A percentile compares a stretch with the other conserved stretches of the same genome.
Evolutionary conservation across 2,888 invertebrate genomes (phyloP).

Genomic region (Brenthis hecate): DNA sequence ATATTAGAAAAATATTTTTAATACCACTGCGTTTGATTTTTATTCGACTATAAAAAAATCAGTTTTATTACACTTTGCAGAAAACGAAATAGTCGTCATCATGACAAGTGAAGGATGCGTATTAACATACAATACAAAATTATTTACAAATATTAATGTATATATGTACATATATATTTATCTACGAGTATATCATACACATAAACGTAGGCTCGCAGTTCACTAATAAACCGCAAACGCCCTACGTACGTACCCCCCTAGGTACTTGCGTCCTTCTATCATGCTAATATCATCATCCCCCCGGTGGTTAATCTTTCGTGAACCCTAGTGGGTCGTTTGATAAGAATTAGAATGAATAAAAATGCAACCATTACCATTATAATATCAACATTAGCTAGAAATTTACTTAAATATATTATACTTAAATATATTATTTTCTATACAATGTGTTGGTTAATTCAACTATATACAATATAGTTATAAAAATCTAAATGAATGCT

Average conservation of each 20-base stretch:
- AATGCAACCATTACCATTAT: constrained; percentile 73
- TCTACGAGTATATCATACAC: not conserved
- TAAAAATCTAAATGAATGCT: too few species aligned
- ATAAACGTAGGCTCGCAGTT: not conserved
- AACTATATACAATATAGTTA: too few species aligned
- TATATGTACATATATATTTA: too few species aligned
- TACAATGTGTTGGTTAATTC: not conserved
- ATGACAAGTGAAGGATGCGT: too few species aligned
- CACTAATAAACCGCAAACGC: constrained; percentile 11
- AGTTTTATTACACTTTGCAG: too few species aligned
- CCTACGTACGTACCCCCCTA: constrained; percentile 23
- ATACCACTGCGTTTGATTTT: too few species aligned
- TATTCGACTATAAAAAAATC: too few species aligned
- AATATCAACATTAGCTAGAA: constrained; percentile 64
- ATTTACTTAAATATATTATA: constrained; percentile 15
- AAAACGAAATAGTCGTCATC: too few species aligned
- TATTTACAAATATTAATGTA: too few species aligned
- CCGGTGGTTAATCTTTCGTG: constrained; percentile 77
- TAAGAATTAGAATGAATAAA: constrained; percentile 70
- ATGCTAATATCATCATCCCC: constrained; percentile 61
- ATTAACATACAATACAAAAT: too few species aligned
- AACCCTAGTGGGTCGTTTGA: constrained; percentile 67
- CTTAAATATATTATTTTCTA: not conserved
- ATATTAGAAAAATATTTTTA: too few species aligned
- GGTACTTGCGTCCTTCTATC: constrained; percentile 46